Evolutionary conservation across 1,140 invertebrate genomes (phyloP).

Genomic region (Copidosoma floridanum): DNA sequence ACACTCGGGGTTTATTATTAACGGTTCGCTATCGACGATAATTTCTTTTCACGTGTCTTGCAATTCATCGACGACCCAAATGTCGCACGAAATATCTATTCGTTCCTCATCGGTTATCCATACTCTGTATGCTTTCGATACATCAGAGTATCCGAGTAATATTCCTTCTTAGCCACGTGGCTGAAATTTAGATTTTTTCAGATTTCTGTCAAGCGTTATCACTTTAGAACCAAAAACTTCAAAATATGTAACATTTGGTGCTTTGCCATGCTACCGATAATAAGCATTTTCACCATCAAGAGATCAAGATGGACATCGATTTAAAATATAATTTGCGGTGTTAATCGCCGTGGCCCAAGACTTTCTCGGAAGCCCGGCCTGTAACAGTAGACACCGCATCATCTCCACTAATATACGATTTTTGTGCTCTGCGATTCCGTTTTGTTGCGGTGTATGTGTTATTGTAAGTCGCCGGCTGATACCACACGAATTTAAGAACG

Average conservation of each 20-base stretch:
- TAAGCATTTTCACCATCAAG: neutral
- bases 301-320: constrained; percentile 1
- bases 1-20: no score
- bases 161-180: constrained; percentile 31
- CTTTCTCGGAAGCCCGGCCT: constrained; percentile 6
- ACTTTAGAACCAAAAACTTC: constrained; percentile 38
- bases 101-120: constrained; percentile 28
- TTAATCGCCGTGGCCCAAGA: constrained; percentile 17
- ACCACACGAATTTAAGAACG: no score
- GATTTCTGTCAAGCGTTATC: constrained; percentile 27
- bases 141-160: constrained; percentile 37
- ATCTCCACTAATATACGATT: constrained; percentile 34
- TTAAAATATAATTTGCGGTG: constrained; percentile 23
- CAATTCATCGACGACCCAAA: constrained; percentile 32
- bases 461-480: no score
- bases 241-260: constrained; percentile 22
- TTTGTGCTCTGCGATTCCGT: constrained; percentile 37
- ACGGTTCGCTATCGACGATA: no score
- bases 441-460: constrained; percentile 37
- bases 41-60: neutral
- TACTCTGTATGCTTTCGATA: constrained; percentile 35
- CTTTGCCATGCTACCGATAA: neutral
- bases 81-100: constrained; percentile 36
- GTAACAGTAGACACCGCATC: constrained; percentile 31
- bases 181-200: constrained; percentile 33